Evolutionary conservation across 2,888 invertebrate species (phyloP).

Genomic region (Carterocephalus palaemon): DNA sequence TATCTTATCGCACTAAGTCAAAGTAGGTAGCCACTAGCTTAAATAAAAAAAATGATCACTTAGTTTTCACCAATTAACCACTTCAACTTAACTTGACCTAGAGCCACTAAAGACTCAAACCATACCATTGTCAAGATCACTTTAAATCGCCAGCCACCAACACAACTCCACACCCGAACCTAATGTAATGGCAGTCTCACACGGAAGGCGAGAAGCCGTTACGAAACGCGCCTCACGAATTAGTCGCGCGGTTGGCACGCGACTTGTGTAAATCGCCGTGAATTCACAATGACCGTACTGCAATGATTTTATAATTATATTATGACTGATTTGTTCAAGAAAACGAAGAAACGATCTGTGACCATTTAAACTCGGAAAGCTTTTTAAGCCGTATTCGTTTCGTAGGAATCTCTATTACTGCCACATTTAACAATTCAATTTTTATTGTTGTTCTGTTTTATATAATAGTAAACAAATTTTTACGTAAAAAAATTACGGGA

Average conservation of each 20-base stretch:
- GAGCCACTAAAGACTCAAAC: slow-evolving; percentile 3
- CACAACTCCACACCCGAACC: slow-evolving; percentile 40
- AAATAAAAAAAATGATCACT: too few species aligned
- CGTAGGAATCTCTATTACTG: too few species aligned
- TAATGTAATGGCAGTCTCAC: slow-evolving; percentile 53
- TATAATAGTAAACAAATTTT: too few species aligned
- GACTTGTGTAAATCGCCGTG: slow-evolving; percentile 53
- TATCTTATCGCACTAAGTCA: too few species aligned
- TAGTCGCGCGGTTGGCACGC: slow-evolving; percentile 58
- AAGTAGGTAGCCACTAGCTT: too few species aligned
- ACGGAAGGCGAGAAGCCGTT: slow-evolving; percentile 56
- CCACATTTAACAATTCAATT: too few species aligned
- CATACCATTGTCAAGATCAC: slow-evolving; percentile 30
- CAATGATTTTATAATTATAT: slow-evolving; percentile 39
- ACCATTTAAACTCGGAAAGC: slow-evolving; percentile 9
- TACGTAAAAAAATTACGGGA: too few species aligned
- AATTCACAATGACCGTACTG: slow-evolving; percentile 44
- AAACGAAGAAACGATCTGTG: slow-evolving; percentile 17
- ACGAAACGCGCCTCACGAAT: slow-evolving; percentile 49
- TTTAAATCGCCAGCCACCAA: slow-evolving; percentile 38
- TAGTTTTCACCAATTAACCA: too few species aligned
- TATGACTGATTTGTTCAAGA: slow-evolving; percentile 29
- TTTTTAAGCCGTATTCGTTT: neutral
- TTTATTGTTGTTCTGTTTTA: neutral
- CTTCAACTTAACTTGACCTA: slow-evolving; percentile 5